Conservation (phyloP, 2,888 invertebrate genomes). For the Lepidocyrtinus sp. region DNA sequence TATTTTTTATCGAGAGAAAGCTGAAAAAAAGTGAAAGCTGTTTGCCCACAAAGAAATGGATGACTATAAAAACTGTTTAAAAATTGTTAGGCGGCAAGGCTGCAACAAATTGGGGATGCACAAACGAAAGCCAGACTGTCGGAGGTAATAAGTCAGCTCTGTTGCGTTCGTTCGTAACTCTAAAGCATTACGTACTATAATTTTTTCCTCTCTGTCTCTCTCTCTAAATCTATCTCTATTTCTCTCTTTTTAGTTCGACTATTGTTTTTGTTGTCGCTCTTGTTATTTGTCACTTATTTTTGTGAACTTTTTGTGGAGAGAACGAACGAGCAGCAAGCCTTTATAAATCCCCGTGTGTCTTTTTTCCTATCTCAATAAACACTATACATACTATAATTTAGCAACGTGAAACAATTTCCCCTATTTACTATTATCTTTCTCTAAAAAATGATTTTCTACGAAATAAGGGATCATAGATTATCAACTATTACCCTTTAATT, state of each 20-base stretch:
- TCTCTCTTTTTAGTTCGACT: conserved; percentile 72
- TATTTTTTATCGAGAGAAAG: background rate
- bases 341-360: conserved; percentile 60
- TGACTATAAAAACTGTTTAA: conserved; percentile 51
- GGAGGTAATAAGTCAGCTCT: conserved; percentile 71
- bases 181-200: conserved; percentile 16
- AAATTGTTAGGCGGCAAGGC: conserved; percentile 70
- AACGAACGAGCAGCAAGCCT: conserved; percentile 54
- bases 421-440: too few species aligned
- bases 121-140: conserved; percentile 70
- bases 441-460: too few species aligned
- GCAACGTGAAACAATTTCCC: too few species aligned
- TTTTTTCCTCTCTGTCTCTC: conserved; percentile 66
- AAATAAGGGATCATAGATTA: too few species aligned
- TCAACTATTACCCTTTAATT: too few species aligned
- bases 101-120: conserved; percentile 70
- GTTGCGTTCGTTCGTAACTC: conserved; percentile 68
- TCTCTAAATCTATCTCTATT: conserved; percentile 70
- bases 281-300: conserved; percentile 63
- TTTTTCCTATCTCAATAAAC: conserved; percentile 34
- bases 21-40: conserved; percentile 26
- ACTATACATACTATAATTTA: too few species aligned
- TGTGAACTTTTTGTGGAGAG: conserved; percentile 60
- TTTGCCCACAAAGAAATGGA: conserved; percentile 25
- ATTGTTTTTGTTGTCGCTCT: conserved; percentile 50